phyloP scores from a whole-genome alignment of 2,888 invertebrate genomes.

The Andrena dorsata region DNA sequence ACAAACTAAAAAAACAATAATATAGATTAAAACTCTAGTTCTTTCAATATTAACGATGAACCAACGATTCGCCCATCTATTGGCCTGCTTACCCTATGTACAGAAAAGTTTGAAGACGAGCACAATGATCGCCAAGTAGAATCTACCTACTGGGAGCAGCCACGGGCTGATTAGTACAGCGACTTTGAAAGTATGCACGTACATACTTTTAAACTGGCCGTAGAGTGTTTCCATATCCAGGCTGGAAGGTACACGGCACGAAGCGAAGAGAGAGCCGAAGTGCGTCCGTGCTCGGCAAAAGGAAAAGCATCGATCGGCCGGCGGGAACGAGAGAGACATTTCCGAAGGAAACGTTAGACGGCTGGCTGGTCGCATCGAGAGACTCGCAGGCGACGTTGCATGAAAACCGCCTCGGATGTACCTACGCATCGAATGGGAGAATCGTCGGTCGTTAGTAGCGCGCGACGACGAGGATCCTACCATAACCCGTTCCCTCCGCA shows the following conservation, averaged over 20 bases:
- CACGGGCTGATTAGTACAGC: too few relatives aligned
- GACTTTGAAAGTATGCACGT: too few relatives aligned
- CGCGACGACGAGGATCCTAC: conserved; percentile 46
- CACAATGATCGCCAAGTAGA: too few relatives aligned
- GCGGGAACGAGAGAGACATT: conserved; percentile 10
- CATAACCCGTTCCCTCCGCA: conserved; percentile 48
- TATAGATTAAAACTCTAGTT: too few relatives aligned
- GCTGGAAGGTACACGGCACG: not conserved
- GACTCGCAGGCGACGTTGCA: conserved; percentile 26
- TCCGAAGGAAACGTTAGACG: conserved; percentile 12
- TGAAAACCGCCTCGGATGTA: conserved; percentile 29
- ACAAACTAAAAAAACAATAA: too few relatives aligned
- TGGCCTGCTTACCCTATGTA: too few relatives aligned
- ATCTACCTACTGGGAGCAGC: too few relatives aligned
- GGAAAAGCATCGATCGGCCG: conserved; percentile 3
- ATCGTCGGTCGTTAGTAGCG: conserved; percentile 52
- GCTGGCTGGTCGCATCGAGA: conserved; percentile 18
- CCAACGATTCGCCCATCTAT: too few relatives aligned
- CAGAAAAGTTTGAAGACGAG: too few relatives aligned
- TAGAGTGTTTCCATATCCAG: too few relatives aligned
- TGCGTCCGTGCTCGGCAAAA: not conserved
- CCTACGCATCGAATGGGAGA: conserved; percentile 46
- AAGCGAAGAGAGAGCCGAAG: not conserved
- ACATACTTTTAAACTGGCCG: too few relatives aligned
- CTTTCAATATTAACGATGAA: too few relatives aligned